A percentile compares a stretch with the other conserved stretches of the same genome.
These are phyloP conservation scores for Paraescarpia echinospica DNA, from an alignment of 1,140 invertebrate species.

Conservation along the genomic window DNA sequence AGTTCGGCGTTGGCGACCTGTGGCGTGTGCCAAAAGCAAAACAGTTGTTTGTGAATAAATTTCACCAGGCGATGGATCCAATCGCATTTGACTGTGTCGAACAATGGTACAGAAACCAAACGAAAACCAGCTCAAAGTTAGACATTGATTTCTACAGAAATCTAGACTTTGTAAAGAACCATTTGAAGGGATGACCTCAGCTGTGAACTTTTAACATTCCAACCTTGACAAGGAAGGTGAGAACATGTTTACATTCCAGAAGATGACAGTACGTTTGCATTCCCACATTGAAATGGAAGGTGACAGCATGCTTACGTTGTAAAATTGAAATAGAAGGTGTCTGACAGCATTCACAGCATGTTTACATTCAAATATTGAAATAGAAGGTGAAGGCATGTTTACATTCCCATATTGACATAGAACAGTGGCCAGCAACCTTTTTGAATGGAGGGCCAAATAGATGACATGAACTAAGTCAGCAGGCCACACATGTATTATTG, in stretches of 20 bases:
- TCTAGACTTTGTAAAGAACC: slow-evolving; percentile 12
- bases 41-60: slow-evolving; percentile 20
- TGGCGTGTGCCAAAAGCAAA: neutral
- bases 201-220: neutral
- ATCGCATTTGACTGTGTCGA: slow-evolving; percentile 17
- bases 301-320: neutral
- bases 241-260: neutral
- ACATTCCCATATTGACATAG: neutral
- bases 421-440: no score
- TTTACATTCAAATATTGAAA: neutral
- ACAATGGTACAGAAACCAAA: slow-evolving; percentile 22
- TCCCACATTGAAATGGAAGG: neutral
- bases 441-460: no score
- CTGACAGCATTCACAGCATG: no score
- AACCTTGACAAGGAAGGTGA: neutral
- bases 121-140: slow-evolving; percentile 8
- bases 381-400: neutral
- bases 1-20: slow-evolving; percentile 17
- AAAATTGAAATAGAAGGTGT: neutral
- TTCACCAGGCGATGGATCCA: slow-evolving; percentile 16
- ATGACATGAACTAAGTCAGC: no score
- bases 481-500: no score
- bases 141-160: slow-evolving; percentile 9
- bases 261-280: neutral
- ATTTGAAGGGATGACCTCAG: neutral